Percentiles rank a stretch among this genome's conserved stretches.
These are phyloP conservation scores for Cervus canadensis DNA, from an alignment of 2,113 vertebrate species.

Conservation along the genomic window DNA sequence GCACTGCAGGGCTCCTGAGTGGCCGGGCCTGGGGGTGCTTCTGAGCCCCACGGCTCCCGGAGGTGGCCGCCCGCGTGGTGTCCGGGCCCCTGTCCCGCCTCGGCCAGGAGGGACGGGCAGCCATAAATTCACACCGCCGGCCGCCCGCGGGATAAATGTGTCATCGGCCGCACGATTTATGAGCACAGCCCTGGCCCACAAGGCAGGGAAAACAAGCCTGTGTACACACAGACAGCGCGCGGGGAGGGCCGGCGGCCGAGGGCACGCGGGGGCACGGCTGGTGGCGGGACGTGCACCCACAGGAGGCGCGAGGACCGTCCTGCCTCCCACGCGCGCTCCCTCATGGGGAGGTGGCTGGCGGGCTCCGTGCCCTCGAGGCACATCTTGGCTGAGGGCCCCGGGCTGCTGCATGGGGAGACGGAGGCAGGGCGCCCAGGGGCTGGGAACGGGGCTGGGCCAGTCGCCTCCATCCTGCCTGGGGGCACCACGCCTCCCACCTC, in stretches of 20 bases:
- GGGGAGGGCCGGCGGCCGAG: neutral
- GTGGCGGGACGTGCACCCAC: neutral
- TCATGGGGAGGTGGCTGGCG: neutral
- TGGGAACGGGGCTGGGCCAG: neutral
- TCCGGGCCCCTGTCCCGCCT: constrained; percentile 54
- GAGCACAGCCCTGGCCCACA: constrained; percentile 78
- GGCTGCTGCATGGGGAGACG: neutral
- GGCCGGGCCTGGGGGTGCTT: neutral
- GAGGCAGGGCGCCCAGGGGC: neutral
- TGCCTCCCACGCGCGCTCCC: fast-evolving
- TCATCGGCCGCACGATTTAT: constrained; percentile 80
- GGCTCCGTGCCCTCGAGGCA: neutral
- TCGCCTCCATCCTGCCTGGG: neutral
- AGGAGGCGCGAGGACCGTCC: neutral
- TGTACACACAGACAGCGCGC: constrained; percentile 51
- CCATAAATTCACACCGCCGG: constrained; percentile 83
- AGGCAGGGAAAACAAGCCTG: constrained; percentile 80
- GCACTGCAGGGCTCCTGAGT: neutral
- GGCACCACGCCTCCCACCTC: neutral
- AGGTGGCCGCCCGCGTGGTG: constrained; percentile 57
- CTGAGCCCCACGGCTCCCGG: neutral
- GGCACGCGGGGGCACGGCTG: neutral
- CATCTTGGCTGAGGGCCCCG: neutral
- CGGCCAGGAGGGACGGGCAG: constrained; percentile 56
- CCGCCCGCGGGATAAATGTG: constrained; percentile 74